These are phyloP conservation scores for Numenius phaeopus DNA, from an alignment of 2,797 vertebrate species.

Conservation along the genomic window DNA sequence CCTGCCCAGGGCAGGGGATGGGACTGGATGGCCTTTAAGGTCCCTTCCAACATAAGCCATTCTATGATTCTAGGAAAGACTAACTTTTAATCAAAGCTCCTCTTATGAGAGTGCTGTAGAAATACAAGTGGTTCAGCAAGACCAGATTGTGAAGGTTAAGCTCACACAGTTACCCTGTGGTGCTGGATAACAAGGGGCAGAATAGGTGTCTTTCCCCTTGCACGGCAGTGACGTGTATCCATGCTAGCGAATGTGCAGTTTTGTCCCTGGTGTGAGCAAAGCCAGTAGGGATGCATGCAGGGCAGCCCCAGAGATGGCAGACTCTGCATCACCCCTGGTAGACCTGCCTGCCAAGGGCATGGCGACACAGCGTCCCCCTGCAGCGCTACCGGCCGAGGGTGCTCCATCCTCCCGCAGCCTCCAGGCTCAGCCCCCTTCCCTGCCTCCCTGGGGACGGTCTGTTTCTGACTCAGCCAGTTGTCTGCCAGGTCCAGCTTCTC, in stretches of 20 bases:
- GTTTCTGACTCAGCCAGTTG: background rate
- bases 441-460: background rate
- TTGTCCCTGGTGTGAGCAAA: background rate
- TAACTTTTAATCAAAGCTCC: background rate
- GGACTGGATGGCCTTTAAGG: background rate
- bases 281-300: background rate
- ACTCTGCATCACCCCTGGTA: background rate
- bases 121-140: background rate
- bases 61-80: background rate
- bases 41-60: background rate
- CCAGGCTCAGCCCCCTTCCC: background rate
- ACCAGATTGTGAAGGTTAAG: background rate
- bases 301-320: background rate
- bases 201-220: background rate
- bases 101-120: background rate
- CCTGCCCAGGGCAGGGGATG: background rate
- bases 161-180: background rate
- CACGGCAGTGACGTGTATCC: fast-evolving
- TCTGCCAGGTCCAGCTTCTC: background rate
- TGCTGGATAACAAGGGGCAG: background rate
- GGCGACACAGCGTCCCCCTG: background rate
- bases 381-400: background rate
- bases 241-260: background rate
- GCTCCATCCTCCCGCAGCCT: fast-evolving
- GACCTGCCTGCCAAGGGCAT: background rate